Base-by-base conservation (phyloP, 2,888 invertebrate species). In the Cephus sareptanus region DNA sequence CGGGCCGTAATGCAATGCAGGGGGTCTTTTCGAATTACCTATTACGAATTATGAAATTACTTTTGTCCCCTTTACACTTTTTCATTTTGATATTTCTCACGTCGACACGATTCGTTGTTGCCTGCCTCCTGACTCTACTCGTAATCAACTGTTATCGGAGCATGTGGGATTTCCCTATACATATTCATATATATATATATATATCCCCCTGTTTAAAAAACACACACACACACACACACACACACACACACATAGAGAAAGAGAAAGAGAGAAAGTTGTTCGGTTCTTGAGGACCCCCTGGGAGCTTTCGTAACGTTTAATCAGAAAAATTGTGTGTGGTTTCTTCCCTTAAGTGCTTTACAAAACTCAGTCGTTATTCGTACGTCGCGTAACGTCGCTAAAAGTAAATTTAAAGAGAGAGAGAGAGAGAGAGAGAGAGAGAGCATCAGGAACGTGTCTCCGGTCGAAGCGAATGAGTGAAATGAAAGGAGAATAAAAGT, bases 311-410 rank as follows among this genome's bases (percentile, higher is more conserved):
- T 83, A 79, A 85, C 80, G 82, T 82, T 84, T 84, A 81, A 86
- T 87, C 85, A 84, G 84, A 86, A 40, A 15, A 40, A 85, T 87
- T 84, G 87, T 86, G 86, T 40, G 40, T 87, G 86, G 85, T 90
- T 88, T 88, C 87, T 89, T 89, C 90, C 90, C 89, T 89, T 86
- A 90, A 90, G 90, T 90, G 90, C 90, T 90, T 90, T 90, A 89
- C 82, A 83, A 81, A 84, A 82, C 80, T 85, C 82, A 83, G 83
- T 83, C 82, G 81, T 82, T 79, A 83, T 84, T 83, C 79, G 81
- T 81, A 83, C 80, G 77, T 83, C 81, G 81, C 81, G 75, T 75
- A 79, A 80, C 73, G 79, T 75, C 76, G 78, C 78, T 81, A 77
- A 81, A 76, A 77, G 56, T 76, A 76, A 71, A 81, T 74, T 76